Conservation (phyloP, 2,113 vertebrate species). For the Cinclus cinclus region DNA sequence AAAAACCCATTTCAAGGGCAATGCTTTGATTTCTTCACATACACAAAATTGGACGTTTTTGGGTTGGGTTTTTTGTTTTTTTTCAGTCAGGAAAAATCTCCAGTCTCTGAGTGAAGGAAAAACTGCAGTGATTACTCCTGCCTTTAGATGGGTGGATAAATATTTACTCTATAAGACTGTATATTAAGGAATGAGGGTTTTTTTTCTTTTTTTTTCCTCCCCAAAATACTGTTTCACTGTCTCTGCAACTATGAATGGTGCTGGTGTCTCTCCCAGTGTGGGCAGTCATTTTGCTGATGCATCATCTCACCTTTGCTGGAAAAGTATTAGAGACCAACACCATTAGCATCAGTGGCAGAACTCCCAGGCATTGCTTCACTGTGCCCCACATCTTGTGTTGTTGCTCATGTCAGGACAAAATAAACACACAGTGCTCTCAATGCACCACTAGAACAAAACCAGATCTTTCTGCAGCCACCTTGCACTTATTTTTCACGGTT, state of each 20-base stretch:
- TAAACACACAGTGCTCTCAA: slow-evolving; percentile 15
- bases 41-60: slow-evolving; percentile 20
- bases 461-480: not conserved
- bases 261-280: slow-evolving; percentile 47
- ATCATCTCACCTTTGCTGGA: slow-evolving; percentile 43
- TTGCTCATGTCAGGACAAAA: not conserved
- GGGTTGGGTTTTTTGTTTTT: not conserved
- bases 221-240: slow-evolving; percentile 63
- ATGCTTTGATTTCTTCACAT: slow-evolving; percentile 54
- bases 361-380: slow-evolving; percentile 6
- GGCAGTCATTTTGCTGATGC: slow-evolving; percentile 39
- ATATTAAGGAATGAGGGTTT: slow-evolving; percentile 57
- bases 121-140: slow-evolving; percentile 53
- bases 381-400: not conserved
- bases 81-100: slow-evolving; percentile 24
- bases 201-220: slow-evolving; percentile 7
- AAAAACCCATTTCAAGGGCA: slow-evolving; percentile 57
- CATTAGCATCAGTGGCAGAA: slow-evolving; percentile 33
- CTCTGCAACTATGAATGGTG: slow-evolving; percentile 36
- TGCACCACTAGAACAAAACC: not conserved
- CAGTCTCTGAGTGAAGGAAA: slow-evolving; percentile 57
- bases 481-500: not conserved
- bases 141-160: slow-evolving; percentile 60
- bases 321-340: slow-evolving; percentile 51
- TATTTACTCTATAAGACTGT: slow-evolving; percentile 59